Conservation (phyloP, 1,140 invertebrate genomes). For the Lycorma delicatula region DNA sequence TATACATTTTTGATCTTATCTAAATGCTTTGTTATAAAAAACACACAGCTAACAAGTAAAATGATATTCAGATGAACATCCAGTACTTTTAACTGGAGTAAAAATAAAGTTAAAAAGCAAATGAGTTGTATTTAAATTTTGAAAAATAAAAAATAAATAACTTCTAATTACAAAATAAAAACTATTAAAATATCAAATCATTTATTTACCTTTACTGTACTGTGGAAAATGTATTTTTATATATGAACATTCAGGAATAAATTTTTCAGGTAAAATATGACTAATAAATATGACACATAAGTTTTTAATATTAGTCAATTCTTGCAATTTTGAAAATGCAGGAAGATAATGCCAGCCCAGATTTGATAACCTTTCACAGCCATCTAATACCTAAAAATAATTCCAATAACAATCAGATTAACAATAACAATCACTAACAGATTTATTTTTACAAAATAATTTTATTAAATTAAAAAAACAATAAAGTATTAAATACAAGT, state of each 20-base stretch:
- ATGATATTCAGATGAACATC: too few relatives aligned
- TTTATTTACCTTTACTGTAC: constrained; percentile 53
- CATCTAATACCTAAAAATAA: constrained; percentile 70
- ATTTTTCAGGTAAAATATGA: constrained; percentile 73
- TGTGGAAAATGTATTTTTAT: constrained; percentile 70
- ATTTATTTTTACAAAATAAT: too few relatives aligned
- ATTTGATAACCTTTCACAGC: constrained; percentile 63
- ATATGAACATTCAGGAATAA: constrained; percentile 59
- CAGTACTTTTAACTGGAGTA: too few relatives aligned
- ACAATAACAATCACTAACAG: too few relatives aligned
- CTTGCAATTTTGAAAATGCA: constrained; percentile 58
- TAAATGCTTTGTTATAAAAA: too few relatives aligned
- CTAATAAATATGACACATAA: constrained; percentile 69
- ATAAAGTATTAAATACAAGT: too few relatives aligned
- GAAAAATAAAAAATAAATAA: constrained; percentile 2
- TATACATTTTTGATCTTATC: too few relatives aligned
- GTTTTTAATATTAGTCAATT: constrained; percentile 56
- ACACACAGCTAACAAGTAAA: too few relatives aligned
- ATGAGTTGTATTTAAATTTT: not conserved
- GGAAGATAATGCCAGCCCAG: constrained; percentile 63
- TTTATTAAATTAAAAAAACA: too few relatives aligned
- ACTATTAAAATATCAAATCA: constrained; percentile 3
- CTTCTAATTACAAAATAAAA: constrained; percentile 14
- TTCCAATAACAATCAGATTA: too few relatives aligned
- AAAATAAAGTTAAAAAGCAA: too few relatives aligned